Conservation (phyloP, 2,797 vertebrate genomes). For the Lindbergichthys nudifrons region DNA sequence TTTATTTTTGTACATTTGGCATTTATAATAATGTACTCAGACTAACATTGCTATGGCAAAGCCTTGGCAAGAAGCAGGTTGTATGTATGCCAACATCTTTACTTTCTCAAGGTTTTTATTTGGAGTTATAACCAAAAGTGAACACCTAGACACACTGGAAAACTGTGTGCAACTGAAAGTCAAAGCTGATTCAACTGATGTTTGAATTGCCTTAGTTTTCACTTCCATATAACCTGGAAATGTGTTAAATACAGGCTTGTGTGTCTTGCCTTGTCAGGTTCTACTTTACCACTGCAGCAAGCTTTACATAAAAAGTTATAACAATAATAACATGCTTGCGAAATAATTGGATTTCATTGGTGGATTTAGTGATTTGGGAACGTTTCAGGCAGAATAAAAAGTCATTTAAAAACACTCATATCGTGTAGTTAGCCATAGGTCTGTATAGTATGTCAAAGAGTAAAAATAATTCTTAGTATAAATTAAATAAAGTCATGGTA, state of each 20-base stretch:
- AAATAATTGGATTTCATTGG: too few species aligned
- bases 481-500: too few species aligned
- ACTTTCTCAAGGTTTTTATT: constrained; percentile 3
- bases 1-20: constrained; percentile 16
- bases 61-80: background rate
- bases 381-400: too few species aligned
- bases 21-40: constrained; percentile 23
- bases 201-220: background rate
- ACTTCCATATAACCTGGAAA: background rate
- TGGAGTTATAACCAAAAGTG: constrained; percentile 1
- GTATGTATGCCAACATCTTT: background rate
- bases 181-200: background rate
- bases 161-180: background rate
- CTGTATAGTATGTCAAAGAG: too few species aligned
- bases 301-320: too few species aligned
- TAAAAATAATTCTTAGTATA: too few species aligned
- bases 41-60: background rate
- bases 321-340: too few species aligned
- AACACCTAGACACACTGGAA: background rate
- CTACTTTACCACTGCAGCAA: too few species aligned
- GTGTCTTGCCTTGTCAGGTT: background rate
- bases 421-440: too few species aligned
- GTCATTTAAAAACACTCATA: too few species aligned
- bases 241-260: background rate
- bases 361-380: too few species aligned